Base-by-base conservation (phyloP, 2,888 invertebrate species). In the Escarpia spicata region DNA sequence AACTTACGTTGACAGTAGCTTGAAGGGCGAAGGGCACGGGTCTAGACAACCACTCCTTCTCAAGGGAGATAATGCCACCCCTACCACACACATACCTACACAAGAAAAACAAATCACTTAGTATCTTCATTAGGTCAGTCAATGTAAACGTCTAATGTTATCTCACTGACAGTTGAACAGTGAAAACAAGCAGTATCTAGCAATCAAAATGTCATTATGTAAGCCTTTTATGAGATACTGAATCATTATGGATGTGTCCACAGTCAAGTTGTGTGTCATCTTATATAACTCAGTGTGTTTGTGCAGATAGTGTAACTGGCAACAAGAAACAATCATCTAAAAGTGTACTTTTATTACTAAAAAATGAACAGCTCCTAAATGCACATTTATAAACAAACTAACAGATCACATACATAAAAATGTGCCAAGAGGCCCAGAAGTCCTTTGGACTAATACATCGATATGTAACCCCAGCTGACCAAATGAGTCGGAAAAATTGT, bases 21-120 rank as follows among this genome's bases (percentile, higher is more conserved):
- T 98, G 98, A 92, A 97, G 96, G 0, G 98, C 98, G 97, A 98
- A 98, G 0, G 97, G 97, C 1, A 97, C 97, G 0, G 97, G 96
- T 0, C 97, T 95, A 0, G 96, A 95, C 91, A 97, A 97, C 98
- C 98, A 99, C 95, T 97, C 96, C 95, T 98, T 98, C 95, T 98
- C 98, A 45, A 98, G 96, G 0, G 97, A 97, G 43, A 97, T 96
- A 92, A 97, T 97, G 43, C 98, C 98, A 92, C 97, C 97, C 26
- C 97, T 95, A 0, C 97, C 97, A 94, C 97, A 97, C 0, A 96
- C 94, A 94, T 96, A 96, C 94, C 96, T 96, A 94, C 10, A 93
- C 90, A n/a, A 44, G 19, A 45, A 26, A 3, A 89, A 75, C 75
- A 75, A 19, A 26, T 75, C 19, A 19, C 6, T n/a, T 6, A 75